Evolutionary conservation across 2,797 vertebrate genomes (phyloP).

Genomic region (Spondyliosoma cantharus): DNA sequence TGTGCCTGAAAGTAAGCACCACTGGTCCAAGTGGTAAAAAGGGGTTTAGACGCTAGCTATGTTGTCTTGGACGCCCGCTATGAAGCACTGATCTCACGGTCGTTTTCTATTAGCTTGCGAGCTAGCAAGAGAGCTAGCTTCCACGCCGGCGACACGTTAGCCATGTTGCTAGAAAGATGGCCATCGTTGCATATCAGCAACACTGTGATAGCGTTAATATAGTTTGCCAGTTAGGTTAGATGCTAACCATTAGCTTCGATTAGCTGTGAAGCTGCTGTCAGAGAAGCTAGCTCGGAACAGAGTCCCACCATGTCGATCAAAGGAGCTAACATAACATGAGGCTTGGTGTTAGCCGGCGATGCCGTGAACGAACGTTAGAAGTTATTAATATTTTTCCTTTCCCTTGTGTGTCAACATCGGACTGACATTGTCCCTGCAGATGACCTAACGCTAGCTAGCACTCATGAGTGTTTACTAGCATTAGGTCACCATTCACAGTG

Average conservation of each 20-base stretch:
- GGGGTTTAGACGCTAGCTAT: slow-evolving; percentile 36
- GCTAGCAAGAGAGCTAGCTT: slow-evolving; percentile 45
- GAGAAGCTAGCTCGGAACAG: background rate
- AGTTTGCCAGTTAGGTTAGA: slow-evolving; percentile 29
- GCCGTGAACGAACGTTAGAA: background rate
- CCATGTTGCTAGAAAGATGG: slow-evolving; percentile 68
- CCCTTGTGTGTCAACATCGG: background rate
- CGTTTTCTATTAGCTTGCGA: slow-evolving; percentile 15
- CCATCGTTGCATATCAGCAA: slow-evolving; percentile 63
- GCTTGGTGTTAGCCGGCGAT: background rate
- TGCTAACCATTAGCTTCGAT: slow-evolving; percentile 5
- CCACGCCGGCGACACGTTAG: slow-evolving; percentile 52
- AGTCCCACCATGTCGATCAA: background rate
- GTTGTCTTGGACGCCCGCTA: background rate
- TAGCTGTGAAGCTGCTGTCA: slow-evolving; percentile 9
- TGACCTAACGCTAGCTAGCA: background rate
- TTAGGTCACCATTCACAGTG: slow-evolving; percentile 7
- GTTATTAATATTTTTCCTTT: fast-evolving
- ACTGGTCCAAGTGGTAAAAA: slow-evolving; percentile 66
- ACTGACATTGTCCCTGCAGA: background rate
- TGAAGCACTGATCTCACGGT: background rate
- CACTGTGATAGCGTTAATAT: slow-evolving; percentile 15
- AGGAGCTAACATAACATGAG: background rate
- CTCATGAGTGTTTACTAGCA: background rate
- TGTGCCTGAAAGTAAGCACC: slow-evolving; percentile 65